These are phyloP conservation scores for Callosobruchus maculatus DNA, from an alignment of 2,888 invertebrate species.

Conservation along the genomic window DNA sequence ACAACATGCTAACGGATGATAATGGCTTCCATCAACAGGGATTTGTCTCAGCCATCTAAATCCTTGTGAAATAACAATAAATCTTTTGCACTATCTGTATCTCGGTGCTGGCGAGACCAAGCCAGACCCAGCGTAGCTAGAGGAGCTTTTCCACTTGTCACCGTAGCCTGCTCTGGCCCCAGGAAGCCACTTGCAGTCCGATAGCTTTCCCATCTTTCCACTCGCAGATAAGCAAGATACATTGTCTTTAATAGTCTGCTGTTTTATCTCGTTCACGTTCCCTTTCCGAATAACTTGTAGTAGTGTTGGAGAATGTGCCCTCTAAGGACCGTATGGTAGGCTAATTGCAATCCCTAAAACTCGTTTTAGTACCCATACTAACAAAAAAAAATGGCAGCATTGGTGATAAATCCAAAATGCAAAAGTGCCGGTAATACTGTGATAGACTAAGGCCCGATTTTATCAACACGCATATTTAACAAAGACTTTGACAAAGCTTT, in stretches of 20 bases:
- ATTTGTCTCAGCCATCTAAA: not conserved
- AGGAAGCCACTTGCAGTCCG: constrained; percentile 2
- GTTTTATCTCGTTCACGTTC: not conserved
- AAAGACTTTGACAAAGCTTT: no score
- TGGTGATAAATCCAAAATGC: no score
- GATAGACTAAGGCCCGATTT: no score
- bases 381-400: no score
- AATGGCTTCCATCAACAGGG: not conserved
- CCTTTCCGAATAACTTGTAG: not conserved
- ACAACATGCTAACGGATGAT: not conserved
- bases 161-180: not conserved
- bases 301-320: not conserved
- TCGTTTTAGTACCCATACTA: no score
- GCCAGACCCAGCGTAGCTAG: not conserved
- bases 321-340: no score
- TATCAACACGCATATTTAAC: no score
- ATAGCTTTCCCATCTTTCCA: constrained; percentile 42
- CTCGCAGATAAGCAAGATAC: constrained; percentile 38
- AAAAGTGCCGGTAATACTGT: no score
- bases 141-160: not conserved
- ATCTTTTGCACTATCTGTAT: not conserved
- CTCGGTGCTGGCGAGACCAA: not conserved
- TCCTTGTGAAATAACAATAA: not conserved
- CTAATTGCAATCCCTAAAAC: no score
- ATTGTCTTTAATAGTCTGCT: constrained; percentile 24